Conservation (phyloP, 2,113 vertebrate species). For the Pangasianodon gigas region DNA sequence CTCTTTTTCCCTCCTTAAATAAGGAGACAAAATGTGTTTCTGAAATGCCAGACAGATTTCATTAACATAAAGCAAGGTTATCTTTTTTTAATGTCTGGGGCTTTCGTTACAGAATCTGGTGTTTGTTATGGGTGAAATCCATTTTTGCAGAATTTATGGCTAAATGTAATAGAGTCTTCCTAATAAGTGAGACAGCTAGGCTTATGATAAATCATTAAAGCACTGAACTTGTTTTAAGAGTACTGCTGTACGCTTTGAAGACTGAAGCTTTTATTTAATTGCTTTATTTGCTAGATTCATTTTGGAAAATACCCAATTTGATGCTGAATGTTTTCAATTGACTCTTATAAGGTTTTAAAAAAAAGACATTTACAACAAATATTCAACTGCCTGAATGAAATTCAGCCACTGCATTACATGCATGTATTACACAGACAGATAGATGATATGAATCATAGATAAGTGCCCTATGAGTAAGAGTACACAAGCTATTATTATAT, state of each 20-base stretch:
- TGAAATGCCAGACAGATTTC: not conserved
- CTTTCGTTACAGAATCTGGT: not conserved
- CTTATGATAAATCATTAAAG: not conserved
- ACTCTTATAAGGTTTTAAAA: not conserved
- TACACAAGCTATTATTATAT: not conserved
- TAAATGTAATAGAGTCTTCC: not conserved
- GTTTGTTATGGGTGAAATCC: not conserved
- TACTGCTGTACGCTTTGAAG: not conserved
- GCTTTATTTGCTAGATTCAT: not conserved
- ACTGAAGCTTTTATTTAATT: not conserved
- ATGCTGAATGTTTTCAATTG: not conserved
- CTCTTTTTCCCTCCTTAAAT: not conserved
- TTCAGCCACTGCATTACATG: not conserved
- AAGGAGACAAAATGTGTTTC: not conserved
- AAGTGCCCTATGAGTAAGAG: not conserved
- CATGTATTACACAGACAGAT: not conserved
- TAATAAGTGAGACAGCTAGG: not conserved
- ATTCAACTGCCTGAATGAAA: not conserved
- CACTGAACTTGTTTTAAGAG: no score
- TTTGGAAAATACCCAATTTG: not conserved
- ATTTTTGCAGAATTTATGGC: not conserved
- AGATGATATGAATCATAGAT: not conserved
- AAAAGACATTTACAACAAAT: not conserved
- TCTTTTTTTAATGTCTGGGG: no score
- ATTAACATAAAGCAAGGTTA: not conserved